Evolutionary conservation across 2,888 invertebrate genomes (phyloP), one percentile per base, ranked within the genome.

Genomic region (Merodon equestris): DNA sequence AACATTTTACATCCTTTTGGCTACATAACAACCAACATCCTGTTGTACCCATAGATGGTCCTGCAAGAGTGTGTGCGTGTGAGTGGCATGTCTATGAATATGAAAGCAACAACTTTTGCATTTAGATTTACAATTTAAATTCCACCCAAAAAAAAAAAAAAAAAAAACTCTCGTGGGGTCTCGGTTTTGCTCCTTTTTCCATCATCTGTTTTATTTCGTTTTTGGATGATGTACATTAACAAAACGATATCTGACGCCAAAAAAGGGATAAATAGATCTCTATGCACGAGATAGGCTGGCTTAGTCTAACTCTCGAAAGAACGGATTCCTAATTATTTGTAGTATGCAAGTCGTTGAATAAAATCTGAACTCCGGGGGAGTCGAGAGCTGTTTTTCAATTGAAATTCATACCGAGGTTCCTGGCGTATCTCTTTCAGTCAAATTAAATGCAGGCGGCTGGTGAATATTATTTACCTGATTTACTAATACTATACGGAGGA

Each of bases 111-210:
- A 67, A 61, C 54, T 70, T 81, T 81, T 74, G 79, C 79, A 74
- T 79, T 79, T 79, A 79, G 79, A 75, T 81, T 81, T 75, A 75
- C 74, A 81, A 70, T 81, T 81, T 81, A 71, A 75, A 75, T 81
- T 66, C 70, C 50, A 53, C 54, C 58, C 50, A 63, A 57, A 17
- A 36, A 60, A 64, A 47, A 56, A 54, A 44, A 42, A 77, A 45
- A 15, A 67, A 47, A 27, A 36, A 9, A 9, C 12, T 38, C 48
- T 44, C 53, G 15, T 13, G 9, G 1, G 18, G 14, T 9, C 47
- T 47, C 38, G 9, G 9, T 27, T 27, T 27, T 27, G 27, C 27
- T 27, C 27, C 27, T 27, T 27, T 27, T 27, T 27, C 27, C 2
- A 44, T 9, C 13, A 5, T 40, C 10, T 40, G 5, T n/a, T 10